phyloP scores from a whole-genome alignment of 2,888 invertebrate genomes.

The Omphaloscelis lunosa region DNA sequence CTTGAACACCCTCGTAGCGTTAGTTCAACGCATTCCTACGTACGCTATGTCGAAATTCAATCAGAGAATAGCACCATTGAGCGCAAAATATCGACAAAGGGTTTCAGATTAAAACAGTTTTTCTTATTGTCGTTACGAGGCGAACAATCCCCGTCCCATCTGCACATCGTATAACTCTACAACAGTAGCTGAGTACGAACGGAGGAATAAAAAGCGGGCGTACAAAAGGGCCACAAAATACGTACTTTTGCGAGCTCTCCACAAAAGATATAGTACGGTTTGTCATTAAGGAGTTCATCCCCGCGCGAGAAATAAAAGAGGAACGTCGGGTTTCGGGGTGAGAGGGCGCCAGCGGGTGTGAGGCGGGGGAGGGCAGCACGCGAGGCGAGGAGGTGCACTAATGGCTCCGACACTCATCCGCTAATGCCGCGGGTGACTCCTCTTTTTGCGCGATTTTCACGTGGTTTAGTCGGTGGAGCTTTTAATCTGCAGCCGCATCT shows the following conservation, averaged over 20 bases:
- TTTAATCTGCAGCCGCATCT: constrained; percentile 90
- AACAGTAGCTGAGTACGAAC: constrained; percentile 75
- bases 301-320: constrained; percentile 91
- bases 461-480: constrained; percentile 90
- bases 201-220: constrained; percentile 87
- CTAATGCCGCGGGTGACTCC: constrained; percentile 91
- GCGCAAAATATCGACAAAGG: constrained; percentile 75
- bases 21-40: constrained; percentile 57
- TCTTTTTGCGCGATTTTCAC: constrained; percentile 90
- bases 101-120: constrained; percentile 79
- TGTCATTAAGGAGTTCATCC: constrained; percentile 91
- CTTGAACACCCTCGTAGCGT: constrained; percentile 31
- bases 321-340: constrained; percentile 84
- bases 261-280: constrained; percentile 91
- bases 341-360: constrained; percentile 72
- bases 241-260: constrained; percentile 90
- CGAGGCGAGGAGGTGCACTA: constrained; percentile 83
- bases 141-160: constrained; percentile 79
- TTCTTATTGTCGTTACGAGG: constrained; percentile 79
- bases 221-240: constrained; percentile 90
- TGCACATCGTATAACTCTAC: constrained; percentile 74
- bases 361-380: constrained; percentile 58
- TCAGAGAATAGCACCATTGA: constrained; percentile 69
- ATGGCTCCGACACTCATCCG: constrained; percentile 91
- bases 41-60: constrained; percentile 70